Evolutionary conservation across 2,113 vertebrate genomes (phyloP).

Genomic region (Scytalopus superciliaris): DNA sequence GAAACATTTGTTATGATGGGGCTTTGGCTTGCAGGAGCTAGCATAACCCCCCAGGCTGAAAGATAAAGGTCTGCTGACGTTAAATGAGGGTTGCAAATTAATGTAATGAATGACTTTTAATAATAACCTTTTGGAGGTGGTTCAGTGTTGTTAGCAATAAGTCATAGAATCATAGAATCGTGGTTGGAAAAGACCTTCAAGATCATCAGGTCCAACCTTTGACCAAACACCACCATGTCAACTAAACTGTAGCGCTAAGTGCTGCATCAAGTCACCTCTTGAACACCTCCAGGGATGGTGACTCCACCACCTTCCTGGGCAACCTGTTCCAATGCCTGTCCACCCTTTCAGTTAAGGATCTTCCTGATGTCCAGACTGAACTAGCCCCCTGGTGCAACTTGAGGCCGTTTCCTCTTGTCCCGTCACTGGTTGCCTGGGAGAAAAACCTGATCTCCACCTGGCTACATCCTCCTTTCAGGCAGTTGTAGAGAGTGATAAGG

Average conservation of each 20-base stretch:
- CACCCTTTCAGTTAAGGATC: background rate
- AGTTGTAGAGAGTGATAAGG: background rate
- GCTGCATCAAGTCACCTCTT: background rate
- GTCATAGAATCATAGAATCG: background rate
- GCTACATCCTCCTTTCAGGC: background rate
- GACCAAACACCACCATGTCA: background rate
- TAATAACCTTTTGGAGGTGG: conserved; percentile 27
- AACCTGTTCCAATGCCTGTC: background rate
- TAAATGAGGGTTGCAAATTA: conserved; percentile 53
- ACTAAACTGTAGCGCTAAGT: background rate
- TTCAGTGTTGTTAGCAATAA: background rate
- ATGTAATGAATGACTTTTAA: conserved; percentile 60
- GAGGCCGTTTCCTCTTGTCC: background rate
- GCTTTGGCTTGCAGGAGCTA: conserved; percentile 60
- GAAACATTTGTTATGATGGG: conserved; percentile 45
- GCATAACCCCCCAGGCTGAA: conserved; percentile 39
- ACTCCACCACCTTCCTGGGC: background rate
- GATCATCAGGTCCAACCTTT: background rate
- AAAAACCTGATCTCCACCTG: background rate
- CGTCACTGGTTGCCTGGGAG: background rate
- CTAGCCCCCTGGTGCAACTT: background rate
- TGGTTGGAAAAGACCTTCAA: background rate
- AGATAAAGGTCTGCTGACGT: conserved; percentile 66
- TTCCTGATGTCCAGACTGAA: background rate
- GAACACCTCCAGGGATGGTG: background rate